These are phyloP conservation scores for Apamea sordens DNA, from an alignment of 2,888 invertebrate genomes.

Conservation along the genomic window DNA sequence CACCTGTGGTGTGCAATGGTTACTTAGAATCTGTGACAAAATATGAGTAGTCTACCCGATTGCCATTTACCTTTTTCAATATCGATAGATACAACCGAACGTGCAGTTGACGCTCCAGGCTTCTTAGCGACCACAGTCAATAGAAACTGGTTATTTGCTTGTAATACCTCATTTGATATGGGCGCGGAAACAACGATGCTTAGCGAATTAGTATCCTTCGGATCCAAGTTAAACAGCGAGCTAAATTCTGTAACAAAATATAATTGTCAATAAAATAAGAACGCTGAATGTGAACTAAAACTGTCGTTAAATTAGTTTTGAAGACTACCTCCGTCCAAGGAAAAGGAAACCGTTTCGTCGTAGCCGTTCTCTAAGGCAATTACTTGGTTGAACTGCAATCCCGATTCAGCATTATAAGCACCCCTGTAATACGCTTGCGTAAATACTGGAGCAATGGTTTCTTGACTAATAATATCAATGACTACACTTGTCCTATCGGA, in stretches of 20 bases:
- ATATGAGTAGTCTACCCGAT: background rate
- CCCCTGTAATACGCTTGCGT: constrained; percentile 75
- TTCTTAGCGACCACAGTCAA: constrained; percentile 70
- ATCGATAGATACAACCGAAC: constrained; percentile 71
- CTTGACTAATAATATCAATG: constrained; percentile 71
- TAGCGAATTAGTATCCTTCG: constrained; percentile 47
- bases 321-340: constrained; percentile 73
- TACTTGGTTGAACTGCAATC: constrained; percentile 69
- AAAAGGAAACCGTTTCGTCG: constrained; percentile 74
- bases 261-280: background rate
- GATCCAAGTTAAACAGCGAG: constrained; percentile 60
- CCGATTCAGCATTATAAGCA: constrained; percentile 66
- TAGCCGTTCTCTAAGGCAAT: constrained; percentile 73
- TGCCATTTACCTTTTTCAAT: constrained; percentile 70
- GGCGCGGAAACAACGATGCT: constrained; percentile 44
- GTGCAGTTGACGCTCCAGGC: constrained; percentile 56
- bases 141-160: constrained; percentile 67
- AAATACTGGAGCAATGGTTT: constrained; percentile 70
- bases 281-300: constrained; percentile 1
- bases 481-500: constrained; percentile 73
- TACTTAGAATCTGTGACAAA: background rate
- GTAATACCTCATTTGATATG: constrained; percentile 67
- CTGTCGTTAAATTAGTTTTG: constrained; percentile 4
- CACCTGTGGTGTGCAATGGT: too few relatives aligned
- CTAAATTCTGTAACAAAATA: constrained; percentile 65